Conservation (phyloP, 2,888 invertebrate species). For the Coelopa pilipes region DNA sequence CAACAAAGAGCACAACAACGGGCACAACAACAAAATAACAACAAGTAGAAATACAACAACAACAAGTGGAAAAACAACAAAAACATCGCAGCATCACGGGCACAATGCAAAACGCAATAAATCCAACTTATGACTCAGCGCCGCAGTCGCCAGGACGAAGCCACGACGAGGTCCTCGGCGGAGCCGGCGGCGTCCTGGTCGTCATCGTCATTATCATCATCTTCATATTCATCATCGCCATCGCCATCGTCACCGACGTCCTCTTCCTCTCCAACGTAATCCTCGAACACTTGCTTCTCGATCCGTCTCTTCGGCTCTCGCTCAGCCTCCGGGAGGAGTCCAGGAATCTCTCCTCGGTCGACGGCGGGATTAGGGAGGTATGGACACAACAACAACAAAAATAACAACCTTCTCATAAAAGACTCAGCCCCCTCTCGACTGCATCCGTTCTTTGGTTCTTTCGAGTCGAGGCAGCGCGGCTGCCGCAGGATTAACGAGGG, state of each 20-base stretch:
- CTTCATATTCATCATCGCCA: background rate
- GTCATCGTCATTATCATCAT: background rate
- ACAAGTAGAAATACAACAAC: background rate
- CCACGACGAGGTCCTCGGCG: no score
- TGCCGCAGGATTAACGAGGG: conserved; percentile 17
- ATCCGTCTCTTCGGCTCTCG: background rate
- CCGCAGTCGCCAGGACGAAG: background rate
- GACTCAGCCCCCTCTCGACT: no score
- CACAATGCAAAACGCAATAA: conserved; percentile 3
- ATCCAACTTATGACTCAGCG: conserved; percentile 33
- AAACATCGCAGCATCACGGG: background rate
- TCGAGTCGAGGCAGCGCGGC: background rate
- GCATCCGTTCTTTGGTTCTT: no score
- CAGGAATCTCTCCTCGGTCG: conserved; percentile 17
- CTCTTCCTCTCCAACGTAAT: background rate
- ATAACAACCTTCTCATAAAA: no score
- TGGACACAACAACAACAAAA: background rate
- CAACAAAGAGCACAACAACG: background rate
- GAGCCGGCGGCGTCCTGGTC: no score
- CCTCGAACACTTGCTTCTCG: conserved; percentile 30
- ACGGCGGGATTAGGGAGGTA: background rate
- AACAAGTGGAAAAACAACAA: background rate
- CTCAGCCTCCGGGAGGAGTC: background rate
- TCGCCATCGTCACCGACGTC: no score
- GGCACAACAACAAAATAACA: no score